Percentiles rank a stretch among this genome's conserved stretches.
phyloP scores from a whole-genome alignment of 2,888 invertebrate genomes.

The Agriopis leucophaearia region DNA sequence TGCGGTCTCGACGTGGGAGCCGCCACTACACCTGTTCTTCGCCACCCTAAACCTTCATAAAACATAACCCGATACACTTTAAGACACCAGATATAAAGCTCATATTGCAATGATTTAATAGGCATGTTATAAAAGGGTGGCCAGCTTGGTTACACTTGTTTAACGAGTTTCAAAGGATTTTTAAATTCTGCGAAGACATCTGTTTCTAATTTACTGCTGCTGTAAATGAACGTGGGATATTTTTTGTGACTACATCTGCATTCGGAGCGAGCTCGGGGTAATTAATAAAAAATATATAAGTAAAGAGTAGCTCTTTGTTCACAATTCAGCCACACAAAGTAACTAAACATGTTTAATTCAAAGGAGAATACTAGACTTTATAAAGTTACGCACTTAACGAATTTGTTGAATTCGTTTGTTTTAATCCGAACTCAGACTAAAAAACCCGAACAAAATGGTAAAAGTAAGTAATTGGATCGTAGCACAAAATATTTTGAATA shows the following conservation, averaged over 20 bases:
- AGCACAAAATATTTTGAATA: conserved; percentile 33
- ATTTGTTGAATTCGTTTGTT: conserved; percentile 13
- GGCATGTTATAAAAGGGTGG: conserved; percentile 32
- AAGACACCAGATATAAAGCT: conserved; percentile 24
- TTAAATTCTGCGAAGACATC: conserved; percentile 38
- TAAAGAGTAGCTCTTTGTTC: conserved; percentile 12
- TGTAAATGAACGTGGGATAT: conserved; percentile 24
- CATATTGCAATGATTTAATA: conserved; percentile 16
- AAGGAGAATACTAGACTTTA: background rate
- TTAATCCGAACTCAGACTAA: conserved; percentile 23
- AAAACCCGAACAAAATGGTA: conserved; percentile 28
- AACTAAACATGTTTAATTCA: conserved; percentile 7
- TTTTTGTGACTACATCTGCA: conserved; percentile 19
- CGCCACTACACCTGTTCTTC: conserved; percentile 59
- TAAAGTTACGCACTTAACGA: conserved; percentile 12
- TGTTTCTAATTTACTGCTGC: conserved; percentile 37
- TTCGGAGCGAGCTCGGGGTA: background rate
- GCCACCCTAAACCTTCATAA: conserved; percentile 53
- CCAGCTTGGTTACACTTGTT: conserved; percentile 44
- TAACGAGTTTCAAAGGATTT: conserved; percentile 41
- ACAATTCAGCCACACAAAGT: conserved; percentile 1
- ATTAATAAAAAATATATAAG: background rate
- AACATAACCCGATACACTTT: conserved; percentile 29
- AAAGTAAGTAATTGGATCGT: conserved; percentile 26
- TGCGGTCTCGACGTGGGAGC: conserved; percentile 58